Percentiles rank a stretch among this genome's conserved stretches.
Conservation (phyloP, 2,113 vertebrate genomes). For the Onychostruthus taczanowskii region DNA sequence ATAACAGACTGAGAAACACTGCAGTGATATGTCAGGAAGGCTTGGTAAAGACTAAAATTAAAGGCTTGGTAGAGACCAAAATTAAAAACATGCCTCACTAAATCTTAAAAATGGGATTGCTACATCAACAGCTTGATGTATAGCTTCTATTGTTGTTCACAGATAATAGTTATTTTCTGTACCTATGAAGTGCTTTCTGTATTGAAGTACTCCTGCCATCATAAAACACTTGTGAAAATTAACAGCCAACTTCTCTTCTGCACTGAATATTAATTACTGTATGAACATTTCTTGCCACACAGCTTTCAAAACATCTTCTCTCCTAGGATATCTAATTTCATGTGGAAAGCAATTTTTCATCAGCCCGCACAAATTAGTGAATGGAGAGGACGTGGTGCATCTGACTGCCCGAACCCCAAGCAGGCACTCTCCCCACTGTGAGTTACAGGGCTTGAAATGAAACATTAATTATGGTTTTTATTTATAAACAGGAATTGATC, state of each 20-base stretch:
- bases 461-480: not conserved
- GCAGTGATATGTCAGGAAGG: not conserved
- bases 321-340: constrained; percentile 32
- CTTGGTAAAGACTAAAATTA: constrained; percentile 37
- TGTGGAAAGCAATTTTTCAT: constrained; percentile 43
- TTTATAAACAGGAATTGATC: not conserved
- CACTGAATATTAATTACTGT: constrained; percentile 43
- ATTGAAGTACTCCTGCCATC: constrained; percentile 24
- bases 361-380: constrained; percentile 18
- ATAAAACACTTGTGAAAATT: constrained; percentile 54
- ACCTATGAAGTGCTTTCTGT: constrained; percentile 27
- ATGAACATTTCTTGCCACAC: constrained; percentile 17
- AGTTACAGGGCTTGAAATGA: not conserved
- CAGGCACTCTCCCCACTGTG: not conserved
- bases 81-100: constrained; percentile 45
- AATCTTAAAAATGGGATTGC: constrained; percentile 34
- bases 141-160: constrained; percentile 43
- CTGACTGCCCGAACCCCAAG: not conserved
- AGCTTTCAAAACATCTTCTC: constrained; percentile 29
- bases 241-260: constrained; percentile 16
- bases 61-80: constrained; percentile 29
- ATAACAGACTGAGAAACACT: not conserved
- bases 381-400: not conserved
- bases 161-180: constrained; percentile 51
- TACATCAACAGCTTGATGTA: constrained; percentile 43